A percentile compares a stretch with the other conserved stretches of the same genome.
Conservation (phyloP, 1,140 invertebrate genomes). For the Saccostrea glomerata region DNA sequence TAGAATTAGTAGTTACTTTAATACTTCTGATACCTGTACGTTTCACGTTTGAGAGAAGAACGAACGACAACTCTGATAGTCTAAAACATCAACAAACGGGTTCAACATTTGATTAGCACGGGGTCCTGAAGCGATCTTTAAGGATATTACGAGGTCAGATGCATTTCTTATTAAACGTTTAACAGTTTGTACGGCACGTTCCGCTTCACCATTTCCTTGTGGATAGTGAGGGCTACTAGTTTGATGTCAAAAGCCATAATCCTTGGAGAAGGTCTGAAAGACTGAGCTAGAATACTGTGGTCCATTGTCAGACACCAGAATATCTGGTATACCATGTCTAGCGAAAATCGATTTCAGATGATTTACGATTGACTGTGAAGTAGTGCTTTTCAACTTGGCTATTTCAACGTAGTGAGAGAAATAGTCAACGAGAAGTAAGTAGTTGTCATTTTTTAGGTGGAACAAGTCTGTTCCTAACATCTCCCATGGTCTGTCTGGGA, state of each 20-base stretch:
- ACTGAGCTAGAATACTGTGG: not conserved
- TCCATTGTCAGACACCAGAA: slow-evolving; percentile 47
- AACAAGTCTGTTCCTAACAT: slow-evolving; percentile 44
- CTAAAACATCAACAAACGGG: too few species aligned
- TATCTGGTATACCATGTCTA: too few species aligned
- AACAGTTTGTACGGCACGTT: too few species aligned
- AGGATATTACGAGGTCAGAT: too few species aligned
- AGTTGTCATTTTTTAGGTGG: slow-evolving; percentile 30
- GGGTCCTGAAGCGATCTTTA: too few species aligned
- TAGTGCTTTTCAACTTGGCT: slow-evolving; percentile 35
- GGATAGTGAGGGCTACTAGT: slow-evolving; percentile 38
- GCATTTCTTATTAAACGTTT: slow-evolving; percentile 40
- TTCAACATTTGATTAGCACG: too few species aligned
- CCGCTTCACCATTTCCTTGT: too few species aligned
- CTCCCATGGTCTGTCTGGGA: slow-evolving; percentile 43
- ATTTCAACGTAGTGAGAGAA: too few species aligned
- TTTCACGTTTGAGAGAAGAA: too few species aligned
- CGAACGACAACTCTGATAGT: too few species aligned
- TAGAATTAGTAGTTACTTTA: too few species aligned
- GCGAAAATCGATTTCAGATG: slow-evolving; percentile 50
- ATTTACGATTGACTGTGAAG: slow-evolving; percentile 32
- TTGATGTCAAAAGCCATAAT: slow-evolving; percentile 46
- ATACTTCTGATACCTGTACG: too few species aligned
- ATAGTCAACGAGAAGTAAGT: slow-evolving; percentile 43
- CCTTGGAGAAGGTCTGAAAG: slow-evolving; percentile 29